Evolutionary conservation across 53 echinoderm and acorn worm species (phyloP).

Genomic region (Echinarachnius parma): DNA sequence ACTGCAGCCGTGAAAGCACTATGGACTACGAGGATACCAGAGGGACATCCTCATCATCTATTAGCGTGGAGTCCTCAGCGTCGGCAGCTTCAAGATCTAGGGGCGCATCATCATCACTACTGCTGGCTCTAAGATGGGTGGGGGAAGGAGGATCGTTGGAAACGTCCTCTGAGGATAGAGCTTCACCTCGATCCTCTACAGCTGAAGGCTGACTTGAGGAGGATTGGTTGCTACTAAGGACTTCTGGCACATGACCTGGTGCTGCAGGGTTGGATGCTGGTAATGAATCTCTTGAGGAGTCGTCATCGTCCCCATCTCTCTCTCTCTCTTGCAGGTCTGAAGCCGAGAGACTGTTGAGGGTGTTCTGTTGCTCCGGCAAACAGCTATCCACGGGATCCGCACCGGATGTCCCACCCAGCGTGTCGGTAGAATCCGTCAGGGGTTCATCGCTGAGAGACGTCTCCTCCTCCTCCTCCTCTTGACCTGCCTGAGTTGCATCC

Average conservation of each 20-base stretch:
- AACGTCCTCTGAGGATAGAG: too few relatives aligned
- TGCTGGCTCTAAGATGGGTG: not conserved
- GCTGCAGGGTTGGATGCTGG: too few relatives aligned
- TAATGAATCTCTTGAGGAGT: too few relatives aligned
- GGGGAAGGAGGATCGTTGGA: constrained; percentile 3
- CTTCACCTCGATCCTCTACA: too few relatives aligned
- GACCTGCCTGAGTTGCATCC: constrained; percentile 8
- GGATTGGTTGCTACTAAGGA: too few relatives aligned
- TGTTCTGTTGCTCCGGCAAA: not conserved
- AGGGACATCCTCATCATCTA: constrained; percentile 5
- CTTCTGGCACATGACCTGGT: too few relatives aligned
- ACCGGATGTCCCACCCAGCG: not conserved
- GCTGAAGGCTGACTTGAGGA: too few relatives aligned
- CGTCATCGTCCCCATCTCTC: not conserved
- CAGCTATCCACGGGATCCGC: not conserved
- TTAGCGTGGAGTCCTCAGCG: not conserved
- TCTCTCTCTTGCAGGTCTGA: not conserved
- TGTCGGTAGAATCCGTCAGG: not conserved
- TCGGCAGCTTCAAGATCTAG: constrained; percentile 9
- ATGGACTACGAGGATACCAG: constrained; percentile 12
- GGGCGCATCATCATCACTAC: constrained; percentile 28
- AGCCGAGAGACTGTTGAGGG: not conserved
- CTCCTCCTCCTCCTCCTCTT: not conserved
- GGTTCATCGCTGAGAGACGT: not conserved
- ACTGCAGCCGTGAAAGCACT: too few relatives aligned